Conservation (phyloP, 2,888 invertebrate genomes). For the Rhamnusium bicolor region DNA sequence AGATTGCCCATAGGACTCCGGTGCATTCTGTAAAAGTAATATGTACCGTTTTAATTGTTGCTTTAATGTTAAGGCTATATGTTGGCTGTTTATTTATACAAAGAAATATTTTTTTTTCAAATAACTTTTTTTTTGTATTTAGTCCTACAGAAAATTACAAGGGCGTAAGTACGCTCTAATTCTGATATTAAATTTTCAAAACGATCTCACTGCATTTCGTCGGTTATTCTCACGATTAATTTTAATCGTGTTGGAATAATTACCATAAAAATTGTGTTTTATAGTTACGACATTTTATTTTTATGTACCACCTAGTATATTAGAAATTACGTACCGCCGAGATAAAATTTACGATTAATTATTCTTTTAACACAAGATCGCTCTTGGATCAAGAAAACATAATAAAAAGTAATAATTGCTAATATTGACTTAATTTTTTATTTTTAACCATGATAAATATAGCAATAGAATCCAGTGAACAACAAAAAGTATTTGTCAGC, state of each 20-base stretch:
- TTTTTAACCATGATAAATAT: conserved; percentile 22
- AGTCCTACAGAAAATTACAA: background rate
- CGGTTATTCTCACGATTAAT: background rate
- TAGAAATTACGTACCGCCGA: background rate
- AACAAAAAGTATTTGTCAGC: conserved; percentile 21
- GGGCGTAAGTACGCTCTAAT: background rate
- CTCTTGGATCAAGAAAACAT: background rate
- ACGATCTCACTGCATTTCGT: background rate
- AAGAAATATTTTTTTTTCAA: background rate
- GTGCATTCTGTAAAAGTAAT: background rate
- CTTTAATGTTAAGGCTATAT: background rate
- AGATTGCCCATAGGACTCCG: background rate
- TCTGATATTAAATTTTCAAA: background rate
- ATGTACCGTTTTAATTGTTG: background rate
- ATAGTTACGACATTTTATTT: background rate
- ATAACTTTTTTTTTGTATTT: background rate
- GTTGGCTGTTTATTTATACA: background rate
- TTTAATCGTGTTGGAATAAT: background rate
- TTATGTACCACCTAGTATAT: no score
- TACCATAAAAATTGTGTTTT: background rate
- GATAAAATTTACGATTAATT: background rate
- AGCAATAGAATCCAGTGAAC: conserved; percentile 3
- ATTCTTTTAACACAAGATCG: background rate
- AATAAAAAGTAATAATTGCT: background rate
- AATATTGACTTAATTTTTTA: conserved; percentile 19